A percentile compares a stretch with the other conserved stretches of the same genome.
Conservation (phyloP, 2,113 vertebrate genomes). For the Scomber scombrus region DNA sequence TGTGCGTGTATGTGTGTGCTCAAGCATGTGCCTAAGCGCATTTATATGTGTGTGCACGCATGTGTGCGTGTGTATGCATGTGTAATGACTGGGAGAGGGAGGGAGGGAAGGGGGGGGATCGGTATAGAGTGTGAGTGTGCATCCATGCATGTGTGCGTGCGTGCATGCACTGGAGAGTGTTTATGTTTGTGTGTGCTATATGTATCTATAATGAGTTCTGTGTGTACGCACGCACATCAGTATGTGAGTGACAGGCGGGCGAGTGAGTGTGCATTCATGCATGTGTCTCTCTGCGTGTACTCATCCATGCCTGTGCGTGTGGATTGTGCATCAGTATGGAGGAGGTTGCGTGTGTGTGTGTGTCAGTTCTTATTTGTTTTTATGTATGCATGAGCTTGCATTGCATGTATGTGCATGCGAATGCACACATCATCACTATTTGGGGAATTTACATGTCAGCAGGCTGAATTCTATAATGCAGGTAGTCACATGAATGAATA, state of each 20-base stretch:
- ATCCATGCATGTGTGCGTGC: conserved; percentile 6
- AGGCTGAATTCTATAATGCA: conserved; percentile 43
- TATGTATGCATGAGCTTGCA: conserved; percentile 65
- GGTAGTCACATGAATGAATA: conserved; percentile 29
- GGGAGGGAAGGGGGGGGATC: neutral
- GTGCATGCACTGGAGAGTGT: neutral
- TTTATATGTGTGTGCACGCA: conserved; percentile 59
- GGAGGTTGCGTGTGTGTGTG: neutral
- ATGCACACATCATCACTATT: conserved; percentile 57
- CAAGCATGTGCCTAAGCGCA: conserved; percentile 44
- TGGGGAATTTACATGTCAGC: conserved; percentile 54
- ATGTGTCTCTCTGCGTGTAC: conserved; percentile 33
- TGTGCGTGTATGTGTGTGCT: conserved; percentile 41
- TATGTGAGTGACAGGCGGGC: conserved; percentile 60
- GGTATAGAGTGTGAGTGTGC: neutral
- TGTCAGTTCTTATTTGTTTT: conserved; percentile 46
- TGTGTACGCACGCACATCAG: conserved; percentile 30
- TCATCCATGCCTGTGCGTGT: conserved; percentile 60
- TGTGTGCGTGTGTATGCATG: conserved; percentile 58
- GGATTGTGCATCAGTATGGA: conserved; percentile 40
- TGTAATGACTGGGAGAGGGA: conserved; percentile 21
- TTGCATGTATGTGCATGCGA: conserved; percentile 56
- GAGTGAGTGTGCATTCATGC: conserved; percentile 46
- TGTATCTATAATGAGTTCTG: conserved; percentile 63
- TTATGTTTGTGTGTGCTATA: conserved; percentile 38